Evolutionary conservation across 2,888 invertebrate species (phyloP).

Genomic region (Oscheius myriophilus): DNA sequence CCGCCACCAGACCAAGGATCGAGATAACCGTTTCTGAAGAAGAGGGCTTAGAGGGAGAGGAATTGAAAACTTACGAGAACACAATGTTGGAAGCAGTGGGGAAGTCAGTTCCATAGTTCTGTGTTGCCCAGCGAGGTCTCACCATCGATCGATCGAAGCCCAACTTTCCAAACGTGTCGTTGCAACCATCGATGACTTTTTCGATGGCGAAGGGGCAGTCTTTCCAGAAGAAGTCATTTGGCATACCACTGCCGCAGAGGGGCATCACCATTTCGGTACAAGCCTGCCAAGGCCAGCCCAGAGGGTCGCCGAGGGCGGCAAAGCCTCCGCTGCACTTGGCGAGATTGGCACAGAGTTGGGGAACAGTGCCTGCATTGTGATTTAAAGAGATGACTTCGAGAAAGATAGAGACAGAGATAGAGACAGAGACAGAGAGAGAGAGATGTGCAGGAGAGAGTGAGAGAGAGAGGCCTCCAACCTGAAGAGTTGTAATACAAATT

Average conservation of each 20-base stretch:
- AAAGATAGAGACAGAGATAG: no score
- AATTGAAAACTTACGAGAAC: conserved; percentile 72
- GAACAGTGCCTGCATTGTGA: neutral
- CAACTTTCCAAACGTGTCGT: conserved; percentile 73
- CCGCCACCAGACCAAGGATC: conserved; percentile 75
- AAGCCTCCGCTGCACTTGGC: conserved; percentile 49
- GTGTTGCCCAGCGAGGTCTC: conserved; percentile 78
- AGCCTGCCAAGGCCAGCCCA: conserved; percentile 72
- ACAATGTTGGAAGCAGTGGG: conserved; percentile 77
- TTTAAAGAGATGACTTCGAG: no score
- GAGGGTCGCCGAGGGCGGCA: conserved; percentile 58
- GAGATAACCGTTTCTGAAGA: conserved; percentile 73
- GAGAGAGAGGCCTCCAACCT: conserved; percentile 27
- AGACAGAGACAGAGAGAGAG: no score
- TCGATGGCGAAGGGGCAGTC: conserved; percentile 61
- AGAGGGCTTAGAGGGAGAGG: neutral
- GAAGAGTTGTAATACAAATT: conserved; percentile 57
- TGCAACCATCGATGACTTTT: conserved; percentile 76
- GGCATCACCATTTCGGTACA: conserved; percentile 99
- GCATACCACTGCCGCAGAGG: conserved; percentile 81
- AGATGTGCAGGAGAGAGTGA: no score
- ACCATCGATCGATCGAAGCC: conserved; percentile 77
- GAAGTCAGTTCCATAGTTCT: conserved; percentile 82
- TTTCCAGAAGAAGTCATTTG: conserved; percentile 65
- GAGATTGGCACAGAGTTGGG: conserved; percentile 58